Evolutionary conservation across 2,888 invertebrate genomes (phyloP).

Genomic region (Tricholauxania praeusta): DNA sequence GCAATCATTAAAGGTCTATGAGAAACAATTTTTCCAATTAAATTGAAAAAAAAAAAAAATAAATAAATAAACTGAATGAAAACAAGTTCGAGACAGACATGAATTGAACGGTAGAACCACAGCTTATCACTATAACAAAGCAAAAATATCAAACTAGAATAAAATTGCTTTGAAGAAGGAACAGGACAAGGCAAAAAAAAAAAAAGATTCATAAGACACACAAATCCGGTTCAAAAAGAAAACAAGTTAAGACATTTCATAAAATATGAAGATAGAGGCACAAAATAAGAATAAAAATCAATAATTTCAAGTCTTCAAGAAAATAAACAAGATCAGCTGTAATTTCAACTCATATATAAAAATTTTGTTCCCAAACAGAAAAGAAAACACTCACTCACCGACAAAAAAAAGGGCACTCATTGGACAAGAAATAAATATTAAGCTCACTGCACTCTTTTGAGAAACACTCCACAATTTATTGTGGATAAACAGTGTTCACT

Average conservation of each 20-base stretch:
- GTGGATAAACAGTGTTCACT: too few relatives aligned
- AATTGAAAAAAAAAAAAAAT: too few relatives aligned
- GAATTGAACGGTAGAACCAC: neutral
- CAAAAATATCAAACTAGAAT: slow-evolving; percentile 2
- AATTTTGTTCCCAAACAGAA: too few relatives aligned
- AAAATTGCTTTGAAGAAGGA: neutral
- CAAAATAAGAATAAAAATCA: slow-evolving; percentile 39
- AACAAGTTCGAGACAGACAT: slow-evolving; percentile 7
- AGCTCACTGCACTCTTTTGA: too few relatives aligned
- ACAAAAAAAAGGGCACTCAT: too few relatives aligned
- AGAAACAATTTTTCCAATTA: too few relatives aligned
- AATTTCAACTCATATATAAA: slow-evolving; percentile 29
- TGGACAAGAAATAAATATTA: too few relatives aligned
- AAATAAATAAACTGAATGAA: too few relatives aligned
- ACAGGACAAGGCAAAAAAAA: slow-evolving; percentile 19
- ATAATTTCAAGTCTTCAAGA: slow-evolving; percentile 37
- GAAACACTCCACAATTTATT: too few relatives aligned
- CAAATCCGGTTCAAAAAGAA: slow-evolving; percentile 34
- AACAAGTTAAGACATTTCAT: slow-evolving; percentile 18
- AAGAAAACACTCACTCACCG: too few relatives aligned
- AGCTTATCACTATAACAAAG: neutral
- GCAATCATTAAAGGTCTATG: too few relatives aligned
- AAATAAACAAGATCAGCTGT: slow-evolving; percentile 55
- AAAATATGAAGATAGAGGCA: slow-evolving; percentile 42
- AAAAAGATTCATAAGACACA: neutral